A percentile compares a stretch with the other conserved stretches of the same genome.
Evolutionary conservation across 2,113 vertebrate genomes (phyloP).

Genomic region (Melanostigma gelatinosum): DNA sequence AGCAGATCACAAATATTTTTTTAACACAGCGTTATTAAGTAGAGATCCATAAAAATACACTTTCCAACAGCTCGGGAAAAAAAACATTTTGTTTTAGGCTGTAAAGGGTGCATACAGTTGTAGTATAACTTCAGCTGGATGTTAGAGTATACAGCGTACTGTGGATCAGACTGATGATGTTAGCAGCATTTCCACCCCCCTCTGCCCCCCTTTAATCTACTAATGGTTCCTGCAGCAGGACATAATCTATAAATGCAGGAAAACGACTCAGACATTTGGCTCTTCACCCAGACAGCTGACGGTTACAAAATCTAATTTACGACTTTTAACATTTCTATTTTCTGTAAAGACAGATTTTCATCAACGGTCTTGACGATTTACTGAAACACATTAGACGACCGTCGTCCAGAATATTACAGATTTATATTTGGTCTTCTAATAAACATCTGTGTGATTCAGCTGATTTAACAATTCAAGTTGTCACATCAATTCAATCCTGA

Average conservation of each 20-base stretch:
- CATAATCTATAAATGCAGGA: slow-evolving; percentile 53
- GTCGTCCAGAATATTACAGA: neutral
- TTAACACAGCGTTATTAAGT: neutral
- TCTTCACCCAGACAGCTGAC: slow-evolving; percentile 32
- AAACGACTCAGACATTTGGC: slow-evolving; percentile 25
- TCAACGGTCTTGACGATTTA: neutral
- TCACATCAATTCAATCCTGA: neutral
- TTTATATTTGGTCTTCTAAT: neutral
- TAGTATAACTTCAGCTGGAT: neutral
- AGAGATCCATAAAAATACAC: neutral
- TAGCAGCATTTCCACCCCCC: slow-evolving; percentile 25
- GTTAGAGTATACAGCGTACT: slow-evolving; percentile 13
- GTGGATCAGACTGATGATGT: slow-evolving; percentile 52
- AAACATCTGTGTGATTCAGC: neutral
- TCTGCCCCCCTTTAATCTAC: slow-evolving; percentile 56
- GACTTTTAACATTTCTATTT: neutral
- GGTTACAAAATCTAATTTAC: neutral
- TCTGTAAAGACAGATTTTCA: slow-evolving; percentile 8
- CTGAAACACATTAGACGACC: neutral
- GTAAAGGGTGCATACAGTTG: neutral
- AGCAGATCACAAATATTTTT: neutral
- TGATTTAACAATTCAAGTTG: neutral
- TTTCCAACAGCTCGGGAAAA: neutral
- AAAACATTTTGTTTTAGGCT: neutral
- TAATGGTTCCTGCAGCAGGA: slow-evolving; percentile 68